phyloP scores from a whole-genome alignment of 2,113 vertebrate species.

The Capra hircus region DNA sequence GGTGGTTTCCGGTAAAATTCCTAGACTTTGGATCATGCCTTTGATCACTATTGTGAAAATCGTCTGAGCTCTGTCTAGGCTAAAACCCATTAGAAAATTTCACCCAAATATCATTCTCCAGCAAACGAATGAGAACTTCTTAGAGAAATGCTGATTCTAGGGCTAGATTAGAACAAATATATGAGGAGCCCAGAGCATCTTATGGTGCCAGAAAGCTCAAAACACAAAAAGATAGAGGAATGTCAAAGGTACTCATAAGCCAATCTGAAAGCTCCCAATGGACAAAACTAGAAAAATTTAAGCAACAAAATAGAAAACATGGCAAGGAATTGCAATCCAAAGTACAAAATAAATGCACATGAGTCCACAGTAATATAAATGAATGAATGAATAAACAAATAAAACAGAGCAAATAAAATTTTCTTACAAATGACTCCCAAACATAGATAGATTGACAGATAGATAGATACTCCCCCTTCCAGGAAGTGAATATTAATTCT shows the following conservation, averaged over 20 bases:
- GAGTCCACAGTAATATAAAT: not conserved
- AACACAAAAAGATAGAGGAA: not conserved
- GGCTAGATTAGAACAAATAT: not conserved
- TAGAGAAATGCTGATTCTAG: not conserved
- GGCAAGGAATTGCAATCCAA: not conserved
- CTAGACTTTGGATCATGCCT: slow-evolving; percentile 2
- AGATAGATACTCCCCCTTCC: not conserved
- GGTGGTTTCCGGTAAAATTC: slow-evolving; percentile 22
- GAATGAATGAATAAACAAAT: not conserved
- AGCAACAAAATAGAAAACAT: not conserved
- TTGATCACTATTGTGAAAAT: not conserved
- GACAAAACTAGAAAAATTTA: not conserved
- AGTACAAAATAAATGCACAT: not conserved
- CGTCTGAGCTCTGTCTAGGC: not conserved
- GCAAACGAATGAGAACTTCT: not conserved
- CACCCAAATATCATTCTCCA: not conserved
- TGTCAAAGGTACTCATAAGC: not conserved
- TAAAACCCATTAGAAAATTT: not conserved
- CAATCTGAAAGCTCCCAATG: not conserved
- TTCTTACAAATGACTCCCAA: not conserved
- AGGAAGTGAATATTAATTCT: not conserved
- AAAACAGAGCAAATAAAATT: not conserved
- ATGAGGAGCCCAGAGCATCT: not conserved
- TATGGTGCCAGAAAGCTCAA: not conserved
- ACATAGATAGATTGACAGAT: not conserved